Evolutionary conservation across 2,888 invertebrate genomes (phyloP), one percentile per base, ranked within the genome.

Genomic region (Caenorhabditis zanzibari): DNA sequence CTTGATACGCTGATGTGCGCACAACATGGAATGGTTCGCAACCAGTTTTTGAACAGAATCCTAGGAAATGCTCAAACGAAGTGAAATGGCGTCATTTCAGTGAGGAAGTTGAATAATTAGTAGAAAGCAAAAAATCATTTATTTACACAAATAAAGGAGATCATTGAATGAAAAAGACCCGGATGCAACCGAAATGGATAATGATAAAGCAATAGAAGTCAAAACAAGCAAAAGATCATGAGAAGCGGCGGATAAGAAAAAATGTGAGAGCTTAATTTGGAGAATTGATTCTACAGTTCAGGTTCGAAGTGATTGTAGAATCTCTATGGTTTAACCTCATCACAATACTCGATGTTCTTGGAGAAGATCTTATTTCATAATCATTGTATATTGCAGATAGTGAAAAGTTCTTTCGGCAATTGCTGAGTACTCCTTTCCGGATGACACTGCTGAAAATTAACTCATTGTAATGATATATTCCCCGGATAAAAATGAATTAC

Each of bases 351-450:
- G 80, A 81, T 10, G 69, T 68, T 52, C 68, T 41, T 22, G 81
- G 76, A 38, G 84, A 84, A 14, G 85, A 88, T 64, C 88, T 68
- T 69, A 85, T 72, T 71, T 89, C 89, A 59, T 89, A 89, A 56
- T 89, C 89, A 56, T 86, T 81, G 71, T 89, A 89, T 56, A 89
- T 84, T 2, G 87, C 87, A 5, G 88, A 89, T 0, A 89, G 72
- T 9, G 85, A 85, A 69, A 88, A 82, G 26, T 85, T 84, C 66
- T 88, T 88, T 24, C 86, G 80, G 63, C 86, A 86, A 58, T 86
- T 86, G 12, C 77, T 77, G 28, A 90, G 61, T 0, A 89, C 86
- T 68, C 87, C 86, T 79, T 88, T 85, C 24, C 89, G 88, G 35
- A 90, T 88, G 3, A 90, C 89, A 58, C 86, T 88, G 47, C 88